Base-by-base conservation (phyloP, 2,113 vertebrate species). In the Strix uralensis region DNA sequence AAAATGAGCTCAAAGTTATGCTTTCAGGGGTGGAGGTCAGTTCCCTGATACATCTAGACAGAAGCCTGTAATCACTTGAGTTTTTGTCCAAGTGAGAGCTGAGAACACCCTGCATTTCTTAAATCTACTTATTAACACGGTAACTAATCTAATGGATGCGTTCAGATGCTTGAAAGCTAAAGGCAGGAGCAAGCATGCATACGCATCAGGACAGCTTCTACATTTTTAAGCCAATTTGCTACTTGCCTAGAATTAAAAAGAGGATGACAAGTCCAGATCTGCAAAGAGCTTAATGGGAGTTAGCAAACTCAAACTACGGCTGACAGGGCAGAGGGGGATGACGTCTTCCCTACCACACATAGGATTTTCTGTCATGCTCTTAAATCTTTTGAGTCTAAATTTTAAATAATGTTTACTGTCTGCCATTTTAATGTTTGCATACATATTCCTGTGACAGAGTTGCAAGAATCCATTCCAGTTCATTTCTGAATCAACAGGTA, bases 131-230 rank as follows among this genome's bases (percentile, higher is more conserved):
- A 90, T 90, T 94, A 95, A 94, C 86, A 74, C 6, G 5, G 61
- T 92, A 90, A 86, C 94, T 85, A 91, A 90, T 89, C 91, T 94
- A 95, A 97, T 82, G 62, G 77, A 94, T 97, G 93, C 92, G 62
- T 94, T 97, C 80, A 89, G 78, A 95, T 83, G 82, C 77, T 62
- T 81, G 86, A 92, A 90, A 96, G 55, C 66, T 72, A 82, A 82
- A 91, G 81, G 91, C 90, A 81, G 86, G 51, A 87, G 86, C 91
- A 87, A 71, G 67, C 14, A 1, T 92, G 85, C 63, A 75, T 81
- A 69, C 44, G 58, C 70, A 94, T 95, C 66, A 95, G 70, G 66
- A 85, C 82, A 86, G 77, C 74, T 91, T 83, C 78, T 67, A 73
- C 47, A 73, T 67, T 90, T 92, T 82, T 71, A 93, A 96, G 63